Evolutionary conservation across 2,888 invertebrate genomes (phyloP).

Genomic region (Cecidostiba fungosa): DNA sequence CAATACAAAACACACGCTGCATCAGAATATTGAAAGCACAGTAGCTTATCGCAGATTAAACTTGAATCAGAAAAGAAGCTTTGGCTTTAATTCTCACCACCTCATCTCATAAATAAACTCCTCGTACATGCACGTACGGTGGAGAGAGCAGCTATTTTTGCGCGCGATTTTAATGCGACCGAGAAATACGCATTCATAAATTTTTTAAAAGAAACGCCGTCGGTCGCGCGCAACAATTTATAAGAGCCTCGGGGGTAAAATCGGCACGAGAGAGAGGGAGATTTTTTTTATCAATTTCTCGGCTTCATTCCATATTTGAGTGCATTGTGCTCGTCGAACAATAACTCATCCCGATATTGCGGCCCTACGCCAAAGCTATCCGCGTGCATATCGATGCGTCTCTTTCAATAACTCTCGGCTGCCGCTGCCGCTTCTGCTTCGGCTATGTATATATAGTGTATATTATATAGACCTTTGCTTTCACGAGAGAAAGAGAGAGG

Average conservation of each 20-base stretch:
- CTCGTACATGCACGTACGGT: constrained; percentile 21
- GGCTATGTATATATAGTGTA: background rate
- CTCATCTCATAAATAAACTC: too few relatives aligned
- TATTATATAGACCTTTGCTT: constrained; percentile 15
- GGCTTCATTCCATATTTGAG: constrained; percentile 74
- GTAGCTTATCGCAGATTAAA: too few relatives aligned
- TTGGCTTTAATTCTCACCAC: too few relatives aligned
- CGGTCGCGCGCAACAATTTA: constrained; percentile 67
- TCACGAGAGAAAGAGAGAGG: background rate
- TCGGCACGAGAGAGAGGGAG: constrained; percentile 62
- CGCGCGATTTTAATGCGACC: background rate
- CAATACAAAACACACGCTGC: too few relatives aligned
- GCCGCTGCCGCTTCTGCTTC: background rate
- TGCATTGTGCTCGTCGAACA: constrained; percentile 75
- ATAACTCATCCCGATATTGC: constrained; percentile 78
- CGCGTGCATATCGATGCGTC: constrained; percentile 68
- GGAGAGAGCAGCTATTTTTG: background rate
- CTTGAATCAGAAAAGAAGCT: too few relatives aligned
- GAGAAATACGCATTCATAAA: constrained; percentile 50
- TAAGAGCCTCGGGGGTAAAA: constrained; percentile 67
- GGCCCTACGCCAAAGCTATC: constrained; percentile 57
- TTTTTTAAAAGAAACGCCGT: constrained; percentile 50
- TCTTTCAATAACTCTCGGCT: constrained; percentile 65
- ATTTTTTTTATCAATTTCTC: constrained; percentile 73
- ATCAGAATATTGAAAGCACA: too few relatives aligned